Evolutionary conservation across 2,113 vertebrate genomes (phyloP), one percentile per base, ranked within the genome.

Genomic region (Cariama cristata): DNA sequence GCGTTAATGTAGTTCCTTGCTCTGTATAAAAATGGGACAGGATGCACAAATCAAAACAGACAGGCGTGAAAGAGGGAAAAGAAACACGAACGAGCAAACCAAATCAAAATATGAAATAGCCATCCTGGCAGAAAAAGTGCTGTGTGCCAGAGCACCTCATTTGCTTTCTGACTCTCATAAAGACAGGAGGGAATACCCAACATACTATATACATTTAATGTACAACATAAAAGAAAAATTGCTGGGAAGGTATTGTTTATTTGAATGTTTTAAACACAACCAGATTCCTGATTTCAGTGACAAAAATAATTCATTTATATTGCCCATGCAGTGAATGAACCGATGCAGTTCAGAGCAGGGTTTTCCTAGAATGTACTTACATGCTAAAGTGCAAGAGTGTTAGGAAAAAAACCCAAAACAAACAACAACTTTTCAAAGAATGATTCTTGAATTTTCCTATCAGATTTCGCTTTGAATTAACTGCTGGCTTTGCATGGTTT

Each of bases 41-140:
- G 89, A 96, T 87, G 89, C 86, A 85, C 80, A 93, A 94, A 89
- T 94, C 97, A 87, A 85, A 97, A 94, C 80, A 94, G 62, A 72
- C 83, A 93, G 87, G 93, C 8, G 28, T 82, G 91, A 96, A 96
- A 91, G 72, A 84, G 42, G 86, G 68, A 88, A 52, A 89, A 89
- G 66, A 85, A 96, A 89, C 91, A 82, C 1, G 88, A 50, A 93
- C 84, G 30, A 96, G 90, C 74, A 86, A 91, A 79, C 14, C 73
- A 93, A 83, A 90, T 52, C 55, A 60, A 81, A 93, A 49, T 42
- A 38, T 20, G 74, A n/a, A 90, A 62, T 55, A 95, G 77, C 62
- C 66, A 47, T 15, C 66, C 86, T 79, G 66, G 66, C 86, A 94
- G 86, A 74, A 69, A 86, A 59, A 89, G 66, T 8, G 30, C 84